phyloP scores from a whole-genome alignment of 2,888 invertebrate species.

The Eristalis pertinax region DNA sequence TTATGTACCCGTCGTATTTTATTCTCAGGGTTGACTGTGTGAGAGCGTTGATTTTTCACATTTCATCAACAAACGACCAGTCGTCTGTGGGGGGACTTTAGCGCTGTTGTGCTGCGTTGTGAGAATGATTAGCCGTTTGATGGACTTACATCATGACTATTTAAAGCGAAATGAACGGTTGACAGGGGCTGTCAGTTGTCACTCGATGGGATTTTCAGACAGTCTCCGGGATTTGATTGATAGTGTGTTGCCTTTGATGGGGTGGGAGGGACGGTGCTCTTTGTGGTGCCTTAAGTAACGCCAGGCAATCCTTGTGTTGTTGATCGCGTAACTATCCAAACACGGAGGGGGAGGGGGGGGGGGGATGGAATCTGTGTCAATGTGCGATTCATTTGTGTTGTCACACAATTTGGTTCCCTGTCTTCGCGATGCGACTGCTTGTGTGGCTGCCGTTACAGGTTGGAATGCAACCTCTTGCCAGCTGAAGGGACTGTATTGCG shows the following conservation, averaged over 20 bases:
- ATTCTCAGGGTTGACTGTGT: slow-evolving; percentile 45
- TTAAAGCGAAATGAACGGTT: neutral
- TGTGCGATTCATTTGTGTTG: no score
- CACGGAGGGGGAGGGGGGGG: no score
- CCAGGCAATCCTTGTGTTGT: no score
- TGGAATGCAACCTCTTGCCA: no score
- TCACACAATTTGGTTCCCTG: no score
- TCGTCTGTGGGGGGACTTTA: neutral
- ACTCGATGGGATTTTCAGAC: neutral
- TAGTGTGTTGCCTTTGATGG: neutral
- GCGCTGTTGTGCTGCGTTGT: neutral
- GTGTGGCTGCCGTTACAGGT: no score
- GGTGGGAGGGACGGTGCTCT: no score
- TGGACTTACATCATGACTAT: neutral
- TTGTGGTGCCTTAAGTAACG: no score
- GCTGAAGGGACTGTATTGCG: no score
- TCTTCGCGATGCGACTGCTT: no score
- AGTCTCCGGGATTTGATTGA: neutral
- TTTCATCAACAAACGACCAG: neutral
- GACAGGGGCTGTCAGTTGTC: neutral
- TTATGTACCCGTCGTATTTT: neutral
- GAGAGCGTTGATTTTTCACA: neutral
- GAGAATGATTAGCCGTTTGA: neutral
- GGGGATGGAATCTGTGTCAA: no score
- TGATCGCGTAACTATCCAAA: no score